Base-by-base conservation (phyloP, 2,888 invertebrate species). In the Ephialtes manifestator region DNA sequence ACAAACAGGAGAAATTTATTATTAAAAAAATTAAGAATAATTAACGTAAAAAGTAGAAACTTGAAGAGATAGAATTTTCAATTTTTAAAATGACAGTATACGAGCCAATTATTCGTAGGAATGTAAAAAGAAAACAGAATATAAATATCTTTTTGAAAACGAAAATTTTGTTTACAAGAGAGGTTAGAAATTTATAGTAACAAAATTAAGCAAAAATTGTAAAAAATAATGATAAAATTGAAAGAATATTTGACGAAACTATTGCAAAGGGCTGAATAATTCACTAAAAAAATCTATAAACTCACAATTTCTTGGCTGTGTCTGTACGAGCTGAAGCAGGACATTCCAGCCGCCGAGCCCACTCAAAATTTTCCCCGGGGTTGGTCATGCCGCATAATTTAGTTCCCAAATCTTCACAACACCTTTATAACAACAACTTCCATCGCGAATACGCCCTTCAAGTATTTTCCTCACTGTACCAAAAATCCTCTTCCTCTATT, bases 291-390 rank as follows among this genome's bases (percentile, higher is more conserved):
- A n/a, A 53, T n/a, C 7, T 7, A 20, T 18, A 55, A 74, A 77
- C 81, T 81, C 58, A 85, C 85, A 60, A 43, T 72, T 85, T 85
- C 55, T 75, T 71, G 13, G 82, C 55, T 20, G 85, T n/a, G 39
- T 75, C 71, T 31, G 70, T 75, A 31, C 60, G 46, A 43, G 70
- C 81, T 1, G 78, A 71, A 4, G 11, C n/a, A 15, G 85, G 81
- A 31, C 85, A 85, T 65, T 75, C 85, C 43, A 85, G 68, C 4
- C 65, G 53, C 39, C 63, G 78, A 58, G 85, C 78, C 84, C 84
- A 84, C 35, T 81, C 77, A 31, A 84, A 81, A 81, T 70, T 78
- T 46, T 84, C 84, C 39, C 78, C 74, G 63, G 78, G 65, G 39
- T 75, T 75, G 18, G 60, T 60, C 84, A 84, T 84, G 8, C 39